phyloP scores from a whole-genome alignment of 2,797 vertebrate genomes.

The Phrynocephalus guinanensis region DNA sequence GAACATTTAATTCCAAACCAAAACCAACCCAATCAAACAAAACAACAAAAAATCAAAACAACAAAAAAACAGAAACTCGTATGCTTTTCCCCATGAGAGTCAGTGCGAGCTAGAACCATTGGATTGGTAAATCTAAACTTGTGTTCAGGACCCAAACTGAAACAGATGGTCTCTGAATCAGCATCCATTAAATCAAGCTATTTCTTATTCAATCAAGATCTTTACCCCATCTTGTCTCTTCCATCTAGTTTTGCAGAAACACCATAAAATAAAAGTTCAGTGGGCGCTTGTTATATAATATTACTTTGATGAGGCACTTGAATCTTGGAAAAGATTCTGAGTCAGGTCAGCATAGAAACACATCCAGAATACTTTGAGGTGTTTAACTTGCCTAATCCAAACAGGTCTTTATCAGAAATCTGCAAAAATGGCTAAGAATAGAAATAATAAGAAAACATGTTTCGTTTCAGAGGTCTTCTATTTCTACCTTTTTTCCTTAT shows the following conservation, averaged over 20 bases:
- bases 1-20: background rate
- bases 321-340: background rate
- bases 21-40: background rate
- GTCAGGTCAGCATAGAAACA: background rate
- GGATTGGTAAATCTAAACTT: background rate
- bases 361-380: background rate
- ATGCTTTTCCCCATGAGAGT: background rate
- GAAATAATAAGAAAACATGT: background rate
- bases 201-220: too few species aligned
- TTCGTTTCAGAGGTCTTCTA: slow-evolving; percentile 13
- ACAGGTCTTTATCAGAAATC: background rate
- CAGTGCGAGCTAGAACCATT: background rate
- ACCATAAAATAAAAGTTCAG: background rate
- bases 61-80: background rate
- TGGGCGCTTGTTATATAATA: background rate
- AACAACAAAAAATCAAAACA: too few species aligned
- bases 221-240: too few species aligned
- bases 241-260: background rate
- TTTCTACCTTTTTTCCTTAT: slow-evolving; percentile 23
- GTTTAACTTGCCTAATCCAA: background rate
- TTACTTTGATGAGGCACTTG: background rate
- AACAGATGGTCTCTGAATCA: background rate
- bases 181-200: background rate
- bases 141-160: background rate
- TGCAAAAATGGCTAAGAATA: background rate